Evolutionary conservation across 2,888 invertebrate species (phyloP).

Genomic region (Yponomeuta sedellus): DNA sequence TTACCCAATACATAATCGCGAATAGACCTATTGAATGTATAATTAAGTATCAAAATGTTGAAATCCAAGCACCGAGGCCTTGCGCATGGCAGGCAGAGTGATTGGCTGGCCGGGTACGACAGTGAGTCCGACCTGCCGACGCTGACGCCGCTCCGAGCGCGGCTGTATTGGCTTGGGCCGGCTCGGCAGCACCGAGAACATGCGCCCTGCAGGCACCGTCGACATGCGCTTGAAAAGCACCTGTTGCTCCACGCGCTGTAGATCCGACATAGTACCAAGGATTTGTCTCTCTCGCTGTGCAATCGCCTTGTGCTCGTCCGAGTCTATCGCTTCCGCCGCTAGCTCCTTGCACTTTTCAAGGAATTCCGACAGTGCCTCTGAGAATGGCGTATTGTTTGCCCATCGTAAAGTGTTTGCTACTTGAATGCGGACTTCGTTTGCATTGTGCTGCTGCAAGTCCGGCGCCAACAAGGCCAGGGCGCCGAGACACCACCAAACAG

Average conservation of each 20-base stretch:
- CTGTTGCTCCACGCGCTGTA: constrained; percentile 46
- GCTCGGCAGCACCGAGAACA: constrained; percentile 56
- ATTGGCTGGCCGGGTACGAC: constrained; percentile 56
- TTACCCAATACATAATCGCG: too few species aligned
- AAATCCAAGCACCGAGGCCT: constrained; percentile 46
- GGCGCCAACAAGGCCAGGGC: constrained; percentile 63
- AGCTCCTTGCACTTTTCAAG: constrained; percentile 57
- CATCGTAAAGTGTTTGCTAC: constrained; percentile 63
- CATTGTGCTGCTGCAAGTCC: constrained; percentile 68
- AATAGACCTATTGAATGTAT: background rate
- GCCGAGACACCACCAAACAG: constrained; percentile 66
- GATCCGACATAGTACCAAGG: constrained; percentile 48
- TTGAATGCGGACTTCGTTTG: constrained; percentile 60
- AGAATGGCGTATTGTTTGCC: constrained; percentile 57
- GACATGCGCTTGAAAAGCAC: constrained; percentile 65
- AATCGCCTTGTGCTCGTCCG: constrained; percentile 59
- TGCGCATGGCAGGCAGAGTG: constrained; percentile 46
- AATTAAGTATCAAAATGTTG: constrained; percentile 57
- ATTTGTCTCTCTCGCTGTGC: constrained; percentile 53
- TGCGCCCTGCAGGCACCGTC: constrained; percentile 52
- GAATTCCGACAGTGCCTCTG: constrained; percentile 60
- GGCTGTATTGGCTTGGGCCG: constrained; percentile 37
- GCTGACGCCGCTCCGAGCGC: constrained; percentile 44
- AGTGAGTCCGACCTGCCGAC: constrained; percentile 53
- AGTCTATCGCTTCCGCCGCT: constrained; percentile 45